phyloP scores from a whole-genome alignment of 1,140 invertebrate species.

The Polypedilum pembai region DNA sequence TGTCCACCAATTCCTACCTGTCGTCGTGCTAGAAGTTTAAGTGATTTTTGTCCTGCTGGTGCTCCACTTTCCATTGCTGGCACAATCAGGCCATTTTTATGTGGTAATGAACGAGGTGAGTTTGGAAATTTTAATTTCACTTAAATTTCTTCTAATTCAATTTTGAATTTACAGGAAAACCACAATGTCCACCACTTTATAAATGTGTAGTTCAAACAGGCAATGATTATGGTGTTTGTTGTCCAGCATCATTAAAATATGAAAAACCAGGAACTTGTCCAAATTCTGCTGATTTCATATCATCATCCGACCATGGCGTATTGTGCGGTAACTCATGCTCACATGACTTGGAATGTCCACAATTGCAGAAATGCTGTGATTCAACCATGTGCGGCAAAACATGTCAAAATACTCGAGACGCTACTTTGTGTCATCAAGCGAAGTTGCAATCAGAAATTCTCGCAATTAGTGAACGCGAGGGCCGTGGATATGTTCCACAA shows the following conservation, averaged over 20 bases:
- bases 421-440: slow-evolving; percentile 67
- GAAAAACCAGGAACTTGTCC: slow-evolving; percentile 71
- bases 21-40: slow-evolving; percentile 63
- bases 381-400: slow-evolving; percentile 60
- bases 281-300: slow-evolving; percentile 41
- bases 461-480: slow-evolving; percentile 65
- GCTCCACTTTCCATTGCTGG: slow-evolving; percentile 72
- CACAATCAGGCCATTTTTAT: slow-evolving; percentile 67
- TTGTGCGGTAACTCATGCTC: slow-evolving; percentile 59
- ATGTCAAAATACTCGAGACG: slow-evolving; percentile 58
- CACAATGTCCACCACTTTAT: slow-evolving; percentile 71
- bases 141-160: not conserved
- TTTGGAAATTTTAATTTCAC: not conserved
- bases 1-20: slow-evolving; percentile 78
- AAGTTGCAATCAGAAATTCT: slow-evolving; percentile 67
- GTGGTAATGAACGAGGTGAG: slow-evolving; percentile 62
- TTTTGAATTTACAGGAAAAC: slow-evolving; percentile 46
- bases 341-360: slow-evolving; percentile 70
- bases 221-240: slow-evolving; percentile 81
- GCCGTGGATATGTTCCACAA: slow-evolving; percentile 74
- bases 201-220: slow-evolving; percentile 66
- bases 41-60: slow-evolving; percentile 69
- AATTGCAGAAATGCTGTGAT: slow-evolving; percentile 70
- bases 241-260: slow-evolving; percentile 64
- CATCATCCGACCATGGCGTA: slow-evolving; percentile 38